Evolutionary conservation across 2,113 vertebrate species (phyloP).

Genomic region (Ochotona curzoniae): DNA sequence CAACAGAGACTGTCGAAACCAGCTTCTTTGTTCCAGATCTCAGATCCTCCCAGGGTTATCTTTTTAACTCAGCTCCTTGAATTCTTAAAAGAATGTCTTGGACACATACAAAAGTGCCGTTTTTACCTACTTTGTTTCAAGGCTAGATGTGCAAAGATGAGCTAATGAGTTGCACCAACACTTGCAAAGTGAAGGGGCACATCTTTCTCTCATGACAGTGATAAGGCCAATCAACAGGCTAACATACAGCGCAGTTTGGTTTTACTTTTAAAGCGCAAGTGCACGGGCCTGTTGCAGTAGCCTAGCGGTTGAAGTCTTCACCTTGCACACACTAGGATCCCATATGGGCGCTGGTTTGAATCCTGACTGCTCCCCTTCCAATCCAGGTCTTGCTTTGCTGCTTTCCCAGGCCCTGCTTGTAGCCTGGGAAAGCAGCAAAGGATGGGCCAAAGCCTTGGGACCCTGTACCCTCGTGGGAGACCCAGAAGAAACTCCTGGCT

Average conservation of each 20-base stretch:
- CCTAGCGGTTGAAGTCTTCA: too few species aligned
- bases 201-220: background rate
- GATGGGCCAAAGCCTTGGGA: too few species aligned
- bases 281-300: background rate
- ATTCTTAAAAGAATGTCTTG: conserved; percentile 36
- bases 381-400: too few species aligned
- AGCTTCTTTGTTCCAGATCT: conserved; percentile 2
- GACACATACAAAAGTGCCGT: conserved; percentile 16
- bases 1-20: background rate
- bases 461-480: too few species aligned
- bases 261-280: background rate
- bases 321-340: too few species aligned
- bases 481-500: too few species aligned
- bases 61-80: background rate
- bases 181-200: background rate
- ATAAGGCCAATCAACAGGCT: background rate
- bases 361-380: too few species aligned
- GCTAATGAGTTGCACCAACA: background rate
- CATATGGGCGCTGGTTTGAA: too few species aligned
- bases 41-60: background rate
- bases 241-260: background rate
- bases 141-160: conserved; percentile 27
- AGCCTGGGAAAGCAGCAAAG: too few species aligned
- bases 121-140: background rate
- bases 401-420: too few species aligned